A percentile compares a stretch with the other conserved stretches of the same genome.
These are phyloP conservation scores for Drosophila sp. DNA, from an alignment of 1,140 invertebrate genomes.

Conservation along the genomic window DNA sequence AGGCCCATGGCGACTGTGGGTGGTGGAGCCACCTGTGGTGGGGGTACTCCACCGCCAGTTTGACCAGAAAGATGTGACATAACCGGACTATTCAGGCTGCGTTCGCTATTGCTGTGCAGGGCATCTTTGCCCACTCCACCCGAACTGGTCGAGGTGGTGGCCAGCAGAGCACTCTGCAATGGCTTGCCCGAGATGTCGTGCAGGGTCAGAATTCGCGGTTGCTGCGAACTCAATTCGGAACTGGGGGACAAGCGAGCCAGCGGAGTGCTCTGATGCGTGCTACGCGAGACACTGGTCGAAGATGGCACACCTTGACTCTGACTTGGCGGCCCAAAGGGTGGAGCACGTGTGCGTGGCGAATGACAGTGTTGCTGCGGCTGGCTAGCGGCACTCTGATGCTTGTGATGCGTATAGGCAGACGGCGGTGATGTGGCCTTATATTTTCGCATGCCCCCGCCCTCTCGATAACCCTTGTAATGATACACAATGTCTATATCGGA, in stretches of 20 bases:
- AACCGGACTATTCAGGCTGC: conserved; percentile 94
- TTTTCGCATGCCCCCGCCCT: conserved; percentile 91
- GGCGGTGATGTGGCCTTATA: conserved; percentile 92
- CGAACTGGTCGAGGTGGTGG: conserved; percentile 91
- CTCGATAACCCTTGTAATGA: conserved; percentile 96
- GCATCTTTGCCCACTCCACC: conserved; percentile 92
- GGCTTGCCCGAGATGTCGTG: conserved; percentile 97
- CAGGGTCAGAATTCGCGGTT: conserved; percentile 94
- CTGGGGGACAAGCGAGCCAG: conserved; percentile 94
- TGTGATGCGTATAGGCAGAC: conserved; percentile 89
- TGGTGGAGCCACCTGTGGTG: conserved; percentile 86
- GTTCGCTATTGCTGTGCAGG: conserved; percentile 93
- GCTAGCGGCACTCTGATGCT: conserved; percentile 86
- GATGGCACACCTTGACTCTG: conserved; percentile 86
- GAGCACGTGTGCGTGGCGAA: conserved; percentile 86
- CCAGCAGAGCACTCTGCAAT: conserved; percentile 92
- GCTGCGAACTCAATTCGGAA: conserved; percentile 94
- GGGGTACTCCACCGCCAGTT: conserved; percentile 84
- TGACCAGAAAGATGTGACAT: conserved; percentile 94
- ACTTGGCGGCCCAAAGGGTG: conserved; percentile 86
- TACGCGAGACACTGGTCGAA: conserved; percentile 86
- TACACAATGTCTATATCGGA: conserved; percentile 98
- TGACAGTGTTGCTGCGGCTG: conserved; percentile 88
- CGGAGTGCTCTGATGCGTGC: conserved; percentile 93
- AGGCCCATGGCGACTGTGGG: conserved; percentile 87